Conservation (phyloP, 2,797 vertebrate species). For the Acrossocheilus wenchowensis region DNA sequence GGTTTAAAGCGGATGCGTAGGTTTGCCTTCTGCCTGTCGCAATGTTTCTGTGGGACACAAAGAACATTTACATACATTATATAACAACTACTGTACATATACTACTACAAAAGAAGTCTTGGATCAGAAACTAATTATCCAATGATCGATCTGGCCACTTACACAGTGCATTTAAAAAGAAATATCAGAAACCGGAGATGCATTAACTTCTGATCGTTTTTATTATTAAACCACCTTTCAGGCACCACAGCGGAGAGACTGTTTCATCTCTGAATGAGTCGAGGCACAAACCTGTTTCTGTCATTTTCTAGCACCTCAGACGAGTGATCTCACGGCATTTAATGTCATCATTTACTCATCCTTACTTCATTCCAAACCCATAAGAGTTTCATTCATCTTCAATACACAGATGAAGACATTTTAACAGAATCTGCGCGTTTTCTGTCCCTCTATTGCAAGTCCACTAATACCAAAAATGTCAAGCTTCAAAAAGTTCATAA, state of each 20-base stretch:
- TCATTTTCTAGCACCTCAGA: background rate
- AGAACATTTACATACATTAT: background rate
- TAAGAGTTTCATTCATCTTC: background rate
- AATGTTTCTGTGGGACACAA: constrained; percentile 87
- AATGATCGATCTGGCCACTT: background rate
- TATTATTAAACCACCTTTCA: background rate
- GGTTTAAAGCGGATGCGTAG: constrained; percentile 97
- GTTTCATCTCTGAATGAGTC: background rate
- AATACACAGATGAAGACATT: background rate
- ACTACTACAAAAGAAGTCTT: background rate
- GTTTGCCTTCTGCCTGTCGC: constrained; percentile 96
- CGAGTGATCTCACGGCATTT: background rate
- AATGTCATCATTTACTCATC: background rate
- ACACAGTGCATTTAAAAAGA: background rate
- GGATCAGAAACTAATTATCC: background rate
- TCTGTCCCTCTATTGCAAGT: background rate
- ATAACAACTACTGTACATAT: background rate
- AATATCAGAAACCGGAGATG: background rate
- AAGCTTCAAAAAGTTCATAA: background rate
- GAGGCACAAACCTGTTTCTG: background rate
- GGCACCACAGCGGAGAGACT: background rate
- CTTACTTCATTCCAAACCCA: background rate
- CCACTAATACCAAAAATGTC: background rate
- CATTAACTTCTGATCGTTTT: no score
- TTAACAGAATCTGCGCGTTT: background rate